Base-by-base conservation (phyloP, 2,113 vertebrate genomes). In the Mola mola region DNA sequence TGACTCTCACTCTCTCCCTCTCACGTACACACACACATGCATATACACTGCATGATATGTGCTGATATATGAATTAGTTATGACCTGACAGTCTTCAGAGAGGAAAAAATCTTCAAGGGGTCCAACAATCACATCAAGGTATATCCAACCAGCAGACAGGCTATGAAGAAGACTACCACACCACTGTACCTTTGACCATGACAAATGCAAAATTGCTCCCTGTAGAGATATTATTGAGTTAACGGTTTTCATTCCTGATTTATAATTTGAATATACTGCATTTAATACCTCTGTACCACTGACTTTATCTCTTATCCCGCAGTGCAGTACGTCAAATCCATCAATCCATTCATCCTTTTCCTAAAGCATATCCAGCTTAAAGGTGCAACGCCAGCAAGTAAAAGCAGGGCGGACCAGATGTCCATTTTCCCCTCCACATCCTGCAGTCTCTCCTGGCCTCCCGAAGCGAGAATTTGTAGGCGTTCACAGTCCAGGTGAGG, bases 11-110 rank as follows among this genome's bases (percentile, higher is more conserved):
- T 77, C 58, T 71, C 53, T 73, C 36, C 28, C 17, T 43, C 7
- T 24, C 37, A 31, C 60, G 52, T 48, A 28, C 31, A 49, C 62
- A 46, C 70, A 72, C 22, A 57, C 15, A 28, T 56, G 44, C 42
- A 63, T 38, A 62, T 63, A 67, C 50, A 51, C 50, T 69, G 43
- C 47, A 76, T 65, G 67, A 40, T 68, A 72, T 75, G 74, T 83
- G 84, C 70, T 24, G 37, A 21, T 9, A 33, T 3, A 80, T 89
- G 77, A 87, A 89, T 89, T 83, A 88, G 25, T 85, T 34, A 89
- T 87, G 67, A 60, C 20, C 63, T 62, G 74, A 82, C 78, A 73
- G 71, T 48, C 84, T 88, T 86, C 84, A 73, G 61, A 78, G 52
- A 50, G 47, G 61, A 59, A 64, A 68, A 72, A 74, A 78, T 64